These are phyloP conservation scores for Gymnocypris eckloni DNA, from an alignment of 2,797 vertebrate species.

Conservation along the genomic window DNA sequence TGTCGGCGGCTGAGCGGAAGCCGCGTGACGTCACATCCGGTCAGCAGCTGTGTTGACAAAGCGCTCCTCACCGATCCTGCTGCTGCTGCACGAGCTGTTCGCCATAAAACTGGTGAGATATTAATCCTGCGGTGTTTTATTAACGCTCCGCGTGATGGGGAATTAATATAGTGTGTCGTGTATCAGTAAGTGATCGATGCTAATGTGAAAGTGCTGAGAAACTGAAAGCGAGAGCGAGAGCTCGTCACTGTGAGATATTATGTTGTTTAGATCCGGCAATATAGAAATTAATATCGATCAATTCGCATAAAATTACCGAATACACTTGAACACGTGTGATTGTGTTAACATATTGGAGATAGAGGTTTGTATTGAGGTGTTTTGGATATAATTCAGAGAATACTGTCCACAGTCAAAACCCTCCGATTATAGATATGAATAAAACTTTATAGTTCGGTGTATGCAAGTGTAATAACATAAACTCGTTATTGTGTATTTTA, in stretches of 20 bases:
- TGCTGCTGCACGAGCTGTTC: not conserved
- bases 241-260: too few species aligned
- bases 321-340: too few species aligned
- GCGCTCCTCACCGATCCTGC: not conserved
- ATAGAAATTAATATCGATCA: not conserved
- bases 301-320: not conserved
- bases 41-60: not conserved
- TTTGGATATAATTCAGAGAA: not conserved
- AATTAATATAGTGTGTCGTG: not conserved
- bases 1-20: not conserved
- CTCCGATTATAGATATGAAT: not conserved
- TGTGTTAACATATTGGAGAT: too few species aligned
- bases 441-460: not conserved
- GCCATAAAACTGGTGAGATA: not conserved
- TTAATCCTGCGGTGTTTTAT: not conserved
- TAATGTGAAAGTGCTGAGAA: not conserved
- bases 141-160: not conserved
- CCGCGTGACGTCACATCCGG: conserved; percentile 15
- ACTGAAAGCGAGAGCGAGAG: not conserved
- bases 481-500: too few species aligned
- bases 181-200: not conserved
- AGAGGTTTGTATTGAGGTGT: too few species aligned
- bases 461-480: too few species aligned
- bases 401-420: too few species aligned
- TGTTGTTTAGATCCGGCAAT: too few species aligned